phyloP scores from a whole-genome alignment of 1,140 invertebrate genomes.

The Lanistes nyassanus region DNA sequence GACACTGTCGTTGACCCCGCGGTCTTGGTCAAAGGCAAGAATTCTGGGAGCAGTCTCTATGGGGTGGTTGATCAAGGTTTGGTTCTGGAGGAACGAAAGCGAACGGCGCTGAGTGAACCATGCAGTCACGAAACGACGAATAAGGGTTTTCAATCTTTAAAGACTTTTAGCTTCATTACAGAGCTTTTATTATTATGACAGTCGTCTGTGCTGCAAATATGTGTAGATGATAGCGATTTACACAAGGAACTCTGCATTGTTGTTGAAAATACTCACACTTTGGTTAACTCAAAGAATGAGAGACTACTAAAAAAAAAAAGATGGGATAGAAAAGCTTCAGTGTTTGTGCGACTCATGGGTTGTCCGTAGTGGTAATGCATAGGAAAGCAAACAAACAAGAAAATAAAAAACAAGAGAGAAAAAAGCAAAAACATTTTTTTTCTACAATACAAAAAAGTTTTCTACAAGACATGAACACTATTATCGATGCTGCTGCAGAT shows the following conservation, averaged over 20 bases:
- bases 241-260: no score
- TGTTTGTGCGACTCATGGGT: no score
- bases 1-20: neutral
- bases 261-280: no score
- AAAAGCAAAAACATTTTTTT: neutral
- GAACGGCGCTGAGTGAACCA: neutral
- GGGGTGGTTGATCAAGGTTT: neutral
- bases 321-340: no score
- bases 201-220: no score
- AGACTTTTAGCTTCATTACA: neutral
- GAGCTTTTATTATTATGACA: neutral
- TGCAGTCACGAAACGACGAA: neutral
- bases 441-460: neutral
- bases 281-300: no score
- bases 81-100: neutral
- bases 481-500: neutral
- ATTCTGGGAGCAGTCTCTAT: neutral
- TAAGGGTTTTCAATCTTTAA: neutral
- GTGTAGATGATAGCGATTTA: no score
- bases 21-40: neutral
- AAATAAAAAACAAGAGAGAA: neutral
- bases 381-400: no score
- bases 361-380: no score
- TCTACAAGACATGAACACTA: neutral
- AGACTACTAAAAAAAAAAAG: no score